Evolutionary conservation across 1,140 invertebrate species (phyloP).

Genomic region (Capitella teleta): DNA sequence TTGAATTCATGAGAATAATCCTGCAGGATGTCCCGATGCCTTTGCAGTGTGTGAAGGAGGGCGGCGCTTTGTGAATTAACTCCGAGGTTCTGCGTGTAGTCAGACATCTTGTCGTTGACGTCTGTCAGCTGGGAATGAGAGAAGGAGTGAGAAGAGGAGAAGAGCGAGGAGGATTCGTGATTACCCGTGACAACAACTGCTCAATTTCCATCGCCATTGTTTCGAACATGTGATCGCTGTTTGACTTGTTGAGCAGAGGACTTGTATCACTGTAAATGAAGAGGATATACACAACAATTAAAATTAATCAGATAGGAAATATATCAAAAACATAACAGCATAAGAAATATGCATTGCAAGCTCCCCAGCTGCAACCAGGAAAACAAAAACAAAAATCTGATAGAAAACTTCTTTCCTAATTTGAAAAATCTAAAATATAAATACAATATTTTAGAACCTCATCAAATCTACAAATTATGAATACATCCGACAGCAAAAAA

Average conservation of each 20-base stretch:
- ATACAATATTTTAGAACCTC: too few relatives aligned
- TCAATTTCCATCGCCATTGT: conserved; percentile 85
- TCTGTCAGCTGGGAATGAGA: conserved; percentile 56
- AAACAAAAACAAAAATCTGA: too few relatives aligned
- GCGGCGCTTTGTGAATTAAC: conserved; percentile 45
- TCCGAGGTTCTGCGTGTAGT: conserved; percentile 48
- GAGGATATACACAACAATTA: too few relatives aligned
- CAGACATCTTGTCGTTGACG: conserved; percentile 80
- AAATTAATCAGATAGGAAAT: too few relatives aligned
- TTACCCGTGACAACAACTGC: conserved; percentile 69
- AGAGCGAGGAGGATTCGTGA: not conserved
- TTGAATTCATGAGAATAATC: conserved; percentile 88
- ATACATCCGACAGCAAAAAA: too few relatives aligned
- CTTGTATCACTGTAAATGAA: conserved; percentile 57
- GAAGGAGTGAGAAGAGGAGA: not conserved
- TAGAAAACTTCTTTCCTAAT: too few relatives aligned
- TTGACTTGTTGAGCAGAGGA: conserved; percentile 58
- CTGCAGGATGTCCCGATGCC: conserved; percentile 86
- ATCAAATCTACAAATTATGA: too few relatives aligned
- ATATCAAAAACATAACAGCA: too few relatives aligned
- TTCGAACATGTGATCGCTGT: conserved; percentile 79
- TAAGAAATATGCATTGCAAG: too few relatives aligned
- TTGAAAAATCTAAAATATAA: too few relatives aligned
- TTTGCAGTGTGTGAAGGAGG: conserved; percentile 79
- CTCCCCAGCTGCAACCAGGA: too few relatives aligned